Base-by-base conservation (phyloP, 2,888 invertebrate genomes). In the Tetramorium bicarinatum region DNA sequence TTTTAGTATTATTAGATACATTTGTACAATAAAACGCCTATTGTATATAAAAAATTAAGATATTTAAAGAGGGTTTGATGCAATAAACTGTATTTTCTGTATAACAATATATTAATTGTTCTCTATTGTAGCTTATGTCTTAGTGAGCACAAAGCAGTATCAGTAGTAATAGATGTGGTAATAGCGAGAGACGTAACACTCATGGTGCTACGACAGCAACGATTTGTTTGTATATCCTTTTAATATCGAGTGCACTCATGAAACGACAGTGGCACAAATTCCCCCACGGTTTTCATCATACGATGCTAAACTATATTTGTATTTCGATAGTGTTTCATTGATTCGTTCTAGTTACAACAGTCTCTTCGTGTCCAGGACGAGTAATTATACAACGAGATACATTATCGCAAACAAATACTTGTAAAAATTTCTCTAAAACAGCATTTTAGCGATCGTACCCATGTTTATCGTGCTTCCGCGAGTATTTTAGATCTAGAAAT, bases 21-120 rank as follows among this genome's bases (percentile, higher is more conserved):
- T 49, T 44, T 69, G 18, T 47, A 54, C 21, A 34, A 64, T 25
- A 59, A 74, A 41, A 7, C 8, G 1, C 18, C 0, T n/a, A 41
- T 21, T 52, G 62, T 18, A 38, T 38, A 54, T 21, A 69, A 7
- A 83, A 84, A 80, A 82, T 82, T 56, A 82, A 54, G 72, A 80
- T 59, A 85, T 80, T 82, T 64, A 84, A 61, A 74, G 38, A 34
- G 52, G 47, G 47, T 85, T 13, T 79, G 67, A 74, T 80, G 29
- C 62, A 88, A 80, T 84, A 84, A 81, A 84, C 64, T 29, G 11
- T 49, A 7, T 77, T 82, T 87, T 90, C 87, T 91, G 84, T 91
- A 91, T 93, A 93, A 93, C 92, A 93, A 93, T 93, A 93, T 93
- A 93, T 93, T 93, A 93, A 93, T 92, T 91, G 90, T 93, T 92